Percentiles rank a stretch among this genome's conserved stretches.
Conservation (phyloP, 2,888 invertebrate genomes). For the Tillus elongatus region DNA sequence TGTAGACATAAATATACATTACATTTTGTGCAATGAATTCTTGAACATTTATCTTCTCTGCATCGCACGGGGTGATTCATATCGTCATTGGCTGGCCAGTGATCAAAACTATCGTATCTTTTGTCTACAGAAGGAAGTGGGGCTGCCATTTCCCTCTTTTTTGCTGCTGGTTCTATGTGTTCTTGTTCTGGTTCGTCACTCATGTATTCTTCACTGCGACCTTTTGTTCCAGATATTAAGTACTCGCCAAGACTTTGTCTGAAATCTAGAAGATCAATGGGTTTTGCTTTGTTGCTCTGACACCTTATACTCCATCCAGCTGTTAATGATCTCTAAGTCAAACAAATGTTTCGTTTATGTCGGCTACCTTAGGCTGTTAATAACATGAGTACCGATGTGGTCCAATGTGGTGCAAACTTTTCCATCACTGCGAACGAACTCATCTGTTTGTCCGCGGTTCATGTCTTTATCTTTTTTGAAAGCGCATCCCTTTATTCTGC, state of each 20-base stretch:
- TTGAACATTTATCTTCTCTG: conserved; percentile 5
- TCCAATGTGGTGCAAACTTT: conserved; percentile 29
- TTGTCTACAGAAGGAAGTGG: no score
- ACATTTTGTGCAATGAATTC: conserved; percentile 5
- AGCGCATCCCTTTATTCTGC: conserved; percentile 14
- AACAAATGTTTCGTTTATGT: conserved; percentile 22
- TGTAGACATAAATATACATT: no score
- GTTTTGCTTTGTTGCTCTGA: neutral
- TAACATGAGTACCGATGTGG: conserved; percentile 20
- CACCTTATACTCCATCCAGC: conserved; percentile 25
- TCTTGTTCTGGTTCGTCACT: no score
- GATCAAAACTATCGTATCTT: no score
- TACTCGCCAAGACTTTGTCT: conserved; percentile 1
- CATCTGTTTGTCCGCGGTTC: no score
- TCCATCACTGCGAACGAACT: no score
- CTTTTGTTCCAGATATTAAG: no score
- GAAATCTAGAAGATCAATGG: conserved; percentile 10
- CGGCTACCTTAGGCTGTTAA: no score
- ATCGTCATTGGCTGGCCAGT: no score
- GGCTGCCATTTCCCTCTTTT: no score
- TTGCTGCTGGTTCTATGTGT: no score
- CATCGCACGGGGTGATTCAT: neutral
- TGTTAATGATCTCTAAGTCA: conserved; percentile 19
- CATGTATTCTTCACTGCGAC: neutral
- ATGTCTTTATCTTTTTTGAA: conserved; percentile 21